Conservation (phyloP, 2,888 invertebrate species). For the Drosophila nr. perissopoda region DNA sequence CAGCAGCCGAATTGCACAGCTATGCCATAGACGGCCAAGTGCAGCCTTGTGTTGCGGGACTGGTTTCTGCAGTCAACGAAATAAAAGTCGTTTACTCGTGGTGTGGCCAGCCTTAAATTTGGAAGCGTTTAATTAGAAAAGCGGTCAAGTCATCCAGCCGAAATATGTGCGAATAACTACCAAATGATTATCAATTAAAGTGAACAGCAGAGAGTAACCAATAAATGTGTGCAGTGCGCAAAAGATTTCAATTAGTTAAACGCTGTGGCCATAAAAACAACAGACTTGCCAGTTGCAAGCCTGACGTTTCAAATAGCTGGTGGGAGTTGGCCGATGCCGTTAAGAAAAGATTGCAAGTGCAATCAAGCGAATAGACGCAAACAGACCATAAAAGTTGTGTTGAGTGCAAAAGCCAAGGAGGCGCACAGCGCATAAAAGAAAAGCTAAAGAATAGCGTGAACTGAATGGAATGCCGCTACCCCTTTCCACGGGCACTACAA, state of each 20-base stretch:
- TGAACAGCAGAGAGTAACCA: constrained; percentile 20
- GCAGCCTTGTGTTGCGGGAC: neutral
- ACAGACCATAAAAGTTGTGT: constrained; percentile 79
- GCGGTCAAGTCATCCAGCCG: constrained; percentile 22
- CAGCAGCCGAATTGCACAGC: neutral
- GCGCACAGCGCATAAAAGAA: constrained; percentile 49
- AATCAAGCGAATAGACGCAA: constrained; percentile 80
- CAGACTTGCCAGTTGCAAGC: constrained; percentile 26
- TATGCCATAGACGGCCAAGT: constrained; percentile 53
- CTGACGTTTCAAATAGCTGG: constrained; percentile 6
- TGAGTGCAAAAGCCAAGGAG: constrained; percentile 77
- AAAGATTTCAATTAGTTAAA: constrained; percentile 77
- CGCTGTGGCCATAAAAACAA: constrained; percentile 63
- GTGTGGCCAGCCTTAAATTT: constrained; percentile 23
- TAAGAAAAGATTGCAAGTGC: constrained; percentile 80
- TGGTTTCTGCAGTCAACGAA: neutral
- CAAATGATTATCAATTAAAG: constrained; percentile 63
- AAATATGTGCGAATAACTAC: constrained; percentile 22
- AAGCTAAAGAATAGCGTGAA: constrained; percentile 50
- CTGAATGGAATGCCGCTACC: constrained; percentile 42
- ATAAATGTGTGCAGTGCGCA: constrained; percentile 19
- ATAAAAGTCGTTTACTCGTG: constrained; percentile 26
- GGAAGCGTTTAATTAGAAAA: constrained; percentile 50
- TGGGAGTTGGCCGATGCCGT: constrained; percentile 36
- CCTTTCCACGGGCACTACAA: neutral